Conservation (phyloP, 2,113 vertebrate species). For the Caranx melampygus region DNA sequence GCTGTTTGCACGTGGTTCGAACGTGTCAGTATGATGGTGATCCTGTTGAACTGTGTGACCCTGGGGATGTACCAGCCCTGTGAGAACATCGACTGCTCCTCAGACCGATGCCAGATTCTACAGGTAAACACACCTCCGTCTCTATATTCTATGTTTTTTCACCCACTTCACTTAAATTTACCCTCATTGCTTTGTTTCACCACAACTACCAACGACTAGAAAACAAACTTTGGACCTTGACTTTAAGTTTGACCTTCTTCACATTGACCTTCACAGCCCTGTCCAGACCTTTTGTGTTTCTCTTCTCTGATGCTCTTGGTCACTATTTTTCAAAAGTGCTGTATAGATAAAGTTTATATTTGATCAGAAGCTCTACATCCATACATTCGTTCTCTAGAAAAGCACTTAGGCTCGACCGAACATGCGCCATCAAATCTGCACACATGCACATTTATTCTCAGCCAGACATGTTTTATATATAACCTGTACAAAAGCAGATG, state of each 20-base stretch:
- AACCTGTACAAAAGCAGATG: neutral
- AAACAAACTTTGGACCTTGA: no score
- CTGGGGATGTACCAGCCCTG: constrained; percentile 99
- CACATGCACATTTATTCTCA: neutral
- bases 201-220: no score
- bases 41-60: constrained; percentile 96
- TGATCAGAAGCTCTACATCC: neutral
- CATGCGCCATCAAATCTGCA: neutral
- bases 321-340: neutral
- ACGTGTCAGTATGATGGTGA: constrained; percentile 96
- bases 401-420: neutral
- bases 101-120: constrained; percentile 94
- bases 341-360: constrained; percentile 22
- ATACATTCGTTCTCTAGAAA: neutral
- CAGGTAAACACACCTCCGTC: constrained; percentile 85
- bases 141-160: no score
- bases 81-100: constrained; percentile 96
- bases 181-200: no score
- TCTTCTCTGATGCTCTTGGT: no score
- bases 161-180: no score
- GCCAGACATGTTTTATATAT: neutral
- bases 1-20: constrained; percentile 92
- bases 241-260: no score
- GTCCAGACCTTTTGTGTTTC: no score
- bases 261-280: no score